A percentile compares a stretch with the other conserved stretches of the same genome.
These are phyloP conservation scores for Cyprinella venusta DNA, from an alignment of 2,797 vertebrate species.

Conservation along the genomic window DNA sequence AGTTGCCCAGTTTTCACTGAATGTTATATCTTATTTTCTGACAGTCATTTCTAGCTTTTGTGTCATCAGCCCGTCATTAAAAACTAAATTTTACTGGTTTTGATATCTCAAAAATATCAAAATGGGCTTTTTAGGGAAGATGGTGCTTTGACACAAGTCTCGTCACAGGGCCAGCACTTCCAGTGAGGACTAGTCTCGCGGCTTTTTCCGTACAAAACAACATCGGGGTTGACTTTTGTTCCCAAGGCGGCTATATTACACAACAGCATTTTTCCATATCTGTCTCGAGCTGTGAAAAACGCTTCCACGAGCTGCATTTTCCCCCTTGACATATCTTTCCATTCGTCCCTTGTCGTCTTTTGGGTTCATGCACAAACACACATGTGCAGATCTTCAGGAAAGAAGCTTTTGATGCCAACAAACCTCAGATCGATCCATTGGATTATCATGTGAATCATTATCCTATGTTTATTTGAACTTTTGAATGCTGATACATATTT, in stretches of 20 bases:
- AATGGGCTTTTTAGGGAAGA: slow-evolving; percentile 23
- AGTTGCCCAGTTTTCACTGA: slow-evolving; percentile 16
- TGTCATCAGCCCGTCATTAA: neutral
- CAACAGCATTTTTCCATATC: slow-evolving; percentile 76
- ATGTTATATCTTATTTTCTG: neutral
- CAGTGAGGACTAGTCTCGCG: slow-evolving; percentile 59
- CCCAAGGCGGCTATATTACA: slow-evolving; percentile 74
- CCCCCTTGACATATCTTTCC: slow-evolving; percentile 40
- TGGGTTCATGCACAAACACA: slow-evolving; percentile 12
- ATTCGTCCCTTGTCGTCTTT: slow-evolving; percentile 27
- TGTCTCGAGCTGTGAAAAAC: slow-evolving; percentile 52
- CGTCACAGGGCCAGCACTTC: slow-evolving; percentile 38
- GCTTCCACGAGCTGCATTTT: slow-evolving; percentile 38
- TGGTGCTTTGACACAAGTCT: slow-evolving; percentile 55
- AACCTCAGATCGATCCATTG: neutral
- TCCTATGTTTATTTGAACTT: neutral
- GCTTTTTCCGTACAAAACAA: slow-evolving; percentile 71
- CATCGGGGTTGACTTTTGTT: slow-evolving; percentile 63
- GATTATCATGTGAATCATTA: neutral
- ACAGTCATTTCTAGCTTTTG: too few relatives aligned
- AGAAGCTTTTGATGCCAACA: neutral
- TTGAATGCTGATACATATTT: neutral
- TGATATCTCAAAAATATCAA: slow-evolving; percentile 47
- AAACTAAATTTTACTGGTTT: neutral
- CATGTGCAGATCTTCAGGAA: neutral